Conservation (phyloP, 2,888 invertebrate genomes). For the Conops quadrifasciatus region DNA sequence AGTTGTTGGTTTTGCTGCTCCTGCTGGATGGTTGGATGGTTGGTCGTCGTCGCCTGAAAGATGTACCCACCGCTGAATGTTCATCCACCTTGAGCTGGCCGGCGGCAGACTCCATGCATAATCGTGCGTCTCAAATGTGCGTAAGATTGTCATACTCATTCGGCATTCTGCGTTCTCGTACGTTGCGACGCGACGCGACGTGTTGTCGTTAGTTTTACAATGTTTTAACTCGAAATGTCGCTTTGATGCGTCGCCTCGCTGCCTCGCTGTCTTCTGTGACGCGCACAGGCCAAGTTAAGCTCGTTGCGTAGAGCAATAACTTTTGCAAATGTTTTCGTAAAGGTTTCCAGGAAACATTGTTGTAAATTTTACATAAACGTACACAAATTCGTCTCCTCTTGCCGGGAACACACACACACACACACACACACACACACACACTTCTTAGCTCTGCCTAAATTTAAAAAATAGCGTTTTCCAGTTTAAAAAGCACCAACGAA, state of each 20-base stretch:
- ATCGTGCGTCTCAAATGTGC: constrained; percentile 36
- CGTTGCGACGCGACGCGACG: constrained; percentile 35
- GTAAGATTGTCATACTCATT: constrained; percentile 40
- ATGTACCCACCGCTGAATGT: constrained; percentile 4
- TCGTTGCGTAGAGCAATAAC: constrained; percentile 6
- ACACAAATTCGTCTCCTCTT: neutral
- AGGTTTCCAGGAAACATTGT: constrained; percentile 42
- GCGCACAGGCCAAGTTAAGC: constrained; percentile 2
- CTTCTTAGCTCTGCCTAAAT: neutral
- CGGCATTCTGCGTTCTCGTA: constrained; percentile 28
- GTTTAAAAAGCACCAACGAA: constrained; percentile 4
- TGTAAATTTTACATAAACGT: constrained; percentile 35
- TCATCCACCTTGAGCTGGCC: constrained; percentile 36
- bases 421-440: too few relatives aligned
- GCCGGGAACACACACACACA: neutral
- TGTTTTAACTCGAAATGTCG: constrained; percentile 40
- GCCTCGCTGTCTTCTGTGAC: neutral
- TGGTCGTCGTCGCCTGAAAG: too few relatives aligned
- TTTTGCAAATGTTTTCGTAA: constrained; percentile 25
- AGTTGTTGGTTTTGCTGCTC: too few relatives aligned
- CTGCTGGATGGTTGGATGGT: neutral
- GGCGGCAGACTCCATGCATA: constrained; percentile 37
- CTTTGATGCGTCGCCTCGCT: constrained; percentile 38
- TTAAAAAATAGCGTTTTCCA: neutral
- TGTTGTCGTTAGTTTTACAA: constrained; percentile 42